A percentile compares a stretch with the other conserved stretches of the same genome.
Conservation (phyloP, 2,888 invertebrate genomes). For the Trisateles emortualis region DNA sequence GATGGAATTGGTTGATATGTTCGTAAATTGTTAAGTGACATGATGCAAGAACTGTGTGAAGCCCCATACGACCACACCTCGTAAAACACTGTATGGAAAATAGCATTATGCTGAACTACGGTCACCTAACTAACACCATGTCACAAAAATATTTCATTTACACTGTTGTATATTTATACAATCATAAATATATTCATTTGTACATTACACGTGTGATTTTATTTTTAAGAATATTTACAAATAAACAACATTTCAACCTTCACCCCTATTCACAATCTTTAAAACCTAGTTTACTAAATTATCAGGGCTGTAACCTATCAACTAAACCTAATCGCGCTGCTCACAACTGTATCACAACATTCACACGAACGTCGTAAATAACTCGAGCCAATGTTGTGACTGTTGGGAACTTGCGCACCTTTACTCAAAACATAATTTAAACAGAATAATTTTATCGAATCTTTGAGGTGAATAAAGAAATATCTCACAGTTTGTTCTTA, state of each 20-base stretch:
- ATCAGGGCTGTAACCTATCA: slow-evolving; percentile 76
- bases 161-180: slow-evolving; percentile 73
- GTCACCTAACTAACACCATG: slow-evolving; percentile 75
- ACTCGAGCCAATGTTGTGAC: slow-evolving; percentile 14
- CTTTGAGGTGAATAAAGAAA: slow-evolving; percentile 46
- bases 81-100: slow-evolving; percentile 72
- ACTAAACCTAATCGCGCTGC: slow-evolving; percentile 53
- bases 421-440: slow-evolving; percentile 46
- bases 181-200: slow-evolving; percentile 82
- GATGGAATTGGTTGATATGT: slow-evolving; percentile 76
- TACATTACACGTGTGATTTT: slow-evolving; percentile 80
- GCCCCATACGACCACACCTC: slow-evolving; percentile 63
- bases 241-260: slow-evolving; percentile 74
- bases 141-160: slow-evolving; percentile 83
- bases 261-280: slow-evolving; percentile 72
- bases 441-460: slow-evolving; percentile 40
- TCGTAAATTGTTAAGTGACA: slow-evolving; percentile 67
- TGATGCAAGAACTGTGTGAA: slow-evolving; percentile 81
- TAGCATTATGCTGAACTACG: slow-evolving; percentile 66
- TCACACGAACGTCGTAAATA: not conserved
- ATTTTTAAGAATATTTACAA: slow-evolving; percentile 78
- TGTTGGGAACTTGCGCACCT: slow-evolving; percentile 28
- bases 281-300: slow-evolving; percentile 60
- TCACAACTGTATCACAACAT: slow-evolving; percentile 30
- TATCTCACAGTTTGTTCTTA: slow-evolving; percentile 7